Evolutionary conservation across 2,888 invertebrate genomes (phyloP).

Genomic region (Acanthosoma haemorrhoidale): DNA sequence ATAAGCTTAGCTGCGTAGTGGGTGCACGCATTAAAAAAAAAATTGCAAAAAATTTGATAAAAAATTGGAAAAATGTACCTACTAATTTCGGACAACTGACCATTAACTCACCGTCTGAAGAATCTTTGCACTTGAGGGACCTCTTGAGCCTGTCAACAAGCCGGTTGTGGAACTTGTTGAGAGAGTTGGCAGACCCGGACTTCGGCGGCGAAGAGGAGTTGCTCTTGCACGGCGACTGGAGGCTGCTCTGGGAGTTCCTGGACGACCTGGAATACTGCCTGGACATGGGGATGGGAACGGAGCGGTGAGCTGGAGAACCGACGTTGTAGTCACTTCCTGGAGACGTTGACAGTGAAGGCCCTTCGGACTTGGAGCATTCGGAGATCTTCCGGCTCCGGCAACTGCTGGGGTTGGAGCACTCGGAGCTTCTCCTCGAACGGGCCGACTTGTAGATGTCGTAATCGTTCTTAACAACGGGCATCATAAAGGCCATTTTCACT

Average conservation of each 20-base stretch:
- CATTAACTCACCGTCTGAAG: constrained; percentile 39
- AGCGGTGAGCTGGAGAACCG: constrained; percentile 56
- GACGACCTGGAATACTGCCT: constrained; percentile 59
- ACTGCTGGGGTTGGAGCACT: constrained; percentile 59
- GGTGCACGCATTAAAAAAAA: background rate
- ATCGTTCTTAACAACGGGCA: constrained; percentile 90
- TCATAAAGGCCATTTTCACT: constrained; percentile 80
- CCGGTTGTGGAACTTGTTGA: constrained; percentile 74
- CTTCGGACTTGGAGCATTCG: constrained; percentile 67
- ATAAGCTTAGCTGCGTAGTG: background rate
- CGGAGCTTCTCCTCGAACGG: constrained; percentile 68
- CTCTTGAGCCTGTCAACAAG: constrained; percentile 72
- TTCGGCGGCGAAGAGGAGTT: constrained; percentile 60
- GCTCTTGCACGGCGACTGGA: constrained; percentile 62
- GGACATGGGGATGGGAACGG: constrained; percentile 60
- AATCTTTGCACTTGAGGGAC: constrained; percentile 50
- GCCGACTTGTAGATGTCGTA: constrained; percentile 87
- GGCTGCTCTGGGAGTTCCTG: constrained; percentile 57
- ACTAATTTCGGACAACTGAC: constrained; percentile 33
- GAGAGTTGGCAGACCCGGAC: constrained; percentile 54
- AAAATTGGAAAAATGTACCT: constrained; percentile 23
- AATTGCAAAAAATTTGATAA: background rate
- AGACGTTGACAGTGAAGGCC: constrained; percentile 61
- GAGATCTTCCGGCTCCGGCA: constrained; percentile 65
- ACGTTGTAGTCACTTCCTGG: constrained; percentile 56